A percentile compares a stretch with the other conserved stretches of the same genome.
These are phyloP conservation scores for Gymnoscopelus braueri DNA, from an alignment of 2,797 vertebrate species.

Conservation along the genomic window DNA sequence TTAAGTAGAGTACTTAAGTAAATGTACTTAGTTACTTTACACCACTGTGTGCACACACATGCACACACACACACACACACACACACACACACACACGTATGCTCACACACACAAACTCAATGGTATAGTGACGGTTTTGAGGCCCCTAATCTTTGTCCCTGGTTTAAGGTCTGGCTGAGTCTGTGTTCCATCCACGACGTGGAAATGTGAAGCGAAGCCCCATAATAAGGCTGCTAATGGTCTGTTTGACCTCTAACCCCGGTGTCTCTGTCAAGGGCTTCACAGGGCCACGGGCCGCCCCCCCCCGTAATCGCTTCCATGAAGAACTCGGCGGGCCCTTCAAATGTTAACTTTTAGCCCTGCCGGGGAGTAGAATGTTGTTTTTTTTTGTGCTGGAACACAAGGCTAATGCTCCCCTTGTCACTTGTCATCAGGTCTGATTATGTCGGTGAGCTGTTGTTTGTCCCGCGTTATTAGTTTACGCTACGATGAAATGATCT, in stretches of 20 bases:
- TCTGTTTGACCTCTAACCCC: conserved; percentile 70
- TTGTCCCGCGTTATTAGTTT: conserved; percentile 78
- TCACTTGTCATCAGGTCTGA: conserved; percentile 84
- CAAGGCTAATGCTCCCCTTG: conserved; percentile 77
- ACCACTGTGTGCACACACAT: neutral
- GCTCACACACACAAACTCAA: neutral
- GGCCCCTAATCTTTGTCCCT: conserved; percentile 30
- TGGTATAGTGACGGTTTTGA: conserved; percentile 6
- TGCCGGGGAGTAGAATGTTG: conserved; percentile 75
- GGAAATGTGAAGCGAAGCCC: conserved; percentile 64
- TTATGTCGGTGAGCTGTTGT: conserved; percentile 72
- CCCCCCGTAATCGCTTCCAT: conserved; percentile 79
- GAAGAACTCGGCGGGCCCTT: conserved; percentile 70
- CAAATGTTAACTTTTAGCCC: conserved; percentile 74
- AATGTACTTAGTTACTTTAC: no score
- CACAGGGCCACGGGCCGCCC: conserved; percentile 70
- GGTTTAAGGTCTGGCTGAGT: conserved; percentile 25
- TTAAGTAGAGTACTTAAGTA: no score
- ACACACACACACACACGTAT: neutral
- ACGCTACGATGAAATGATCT: conserved; percentile 69
- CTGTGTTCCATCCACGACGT: conserved; percentile 35
- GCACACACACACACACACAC: neutral
- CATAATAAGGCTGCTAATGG: conserved; percentile 79
- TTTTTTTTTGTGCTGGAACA: conserved; percentile 53
- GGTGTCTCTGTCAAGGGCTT: conserved; percentile 73